Percentiles rank a stretch among this genome's conserved stretches.
Conservation (phyloP, 2,797 vertebrate species). For the Cossypha niveicapilla region DNA sequence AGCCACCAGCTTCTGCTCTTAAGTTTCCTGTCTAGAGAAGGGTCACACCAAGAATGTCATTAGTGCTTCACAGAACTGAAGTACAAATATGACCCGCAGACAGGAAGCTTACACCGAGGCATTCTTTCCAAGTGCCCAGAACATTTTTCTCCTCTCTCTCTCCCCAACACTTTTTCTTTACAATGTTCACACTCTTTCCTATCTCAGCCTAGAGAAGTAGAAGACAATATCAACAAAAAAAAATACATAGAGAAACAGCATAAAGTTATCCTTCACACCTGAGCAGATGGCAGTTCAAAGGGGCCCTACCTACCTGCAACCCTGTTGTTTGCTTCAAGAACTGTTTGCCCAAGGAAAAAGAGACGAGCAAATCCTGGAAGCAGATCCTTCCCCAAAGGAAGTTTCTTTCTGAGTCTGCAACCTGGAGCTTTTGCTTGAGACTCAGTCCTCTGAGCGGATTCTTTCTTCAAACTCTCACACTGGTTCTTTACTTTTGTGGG, state of each 20-base stretch:
- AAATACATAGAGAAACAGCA: slow-evolving; percentile 40
- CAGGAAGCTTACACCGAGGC: background rate
- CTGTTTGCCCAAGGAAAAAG: slow-evolving; percentile 64
- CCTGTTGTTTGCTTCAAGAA: slow-evolving; percentile 65
- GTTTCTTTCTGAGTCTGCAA: slow-evolving; percentile 67
- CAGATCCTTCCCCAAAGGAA: slow-evolving; percentile 71
- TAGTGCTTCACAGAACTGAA: background rate
- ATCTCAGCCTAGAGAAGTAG: slow-evolving; percentile 8
- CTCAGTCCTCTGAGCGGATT: slow-evolving; percentile 63
- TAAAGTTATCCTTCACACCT: slow-evolving; percentile 48
- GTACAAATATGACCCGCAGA: background rate
- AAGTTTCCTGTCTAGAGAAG: background rate
- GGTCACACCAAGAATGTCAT: background rate
- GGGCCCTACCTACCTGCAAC: slow-evolving; percentile 70
- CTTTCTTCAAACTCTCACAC: slow-evolving; percentile 63
- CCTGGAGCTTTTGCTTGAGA: slow-evolving; percentile 64
- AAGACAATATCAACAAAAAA: slow-evolving; percentile 29
- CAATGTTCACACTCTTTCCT: background rate
- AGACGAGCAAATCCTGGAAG: slow-evolving; percentile 65
- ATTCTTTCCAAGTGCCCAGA: background rate
- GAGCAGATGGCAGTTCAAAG: slow-evolving; percentile 28
- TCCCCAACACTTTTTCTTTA: background rate
- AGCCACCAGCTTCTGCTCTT: slow-evolving; percentile 10
- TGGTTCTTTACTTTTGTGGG: slow-evolving; percentile 67
- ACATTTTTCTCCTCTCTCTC: slow-evolving; percentile 43